A percentile compares a stretch with the other conserved stretches of the same genome.
These are phyloP conservation scores for Lypha dubia DNA, from an alignment of 2,888 invertebrate genomes.

Conservation along the genomic window DNA sequence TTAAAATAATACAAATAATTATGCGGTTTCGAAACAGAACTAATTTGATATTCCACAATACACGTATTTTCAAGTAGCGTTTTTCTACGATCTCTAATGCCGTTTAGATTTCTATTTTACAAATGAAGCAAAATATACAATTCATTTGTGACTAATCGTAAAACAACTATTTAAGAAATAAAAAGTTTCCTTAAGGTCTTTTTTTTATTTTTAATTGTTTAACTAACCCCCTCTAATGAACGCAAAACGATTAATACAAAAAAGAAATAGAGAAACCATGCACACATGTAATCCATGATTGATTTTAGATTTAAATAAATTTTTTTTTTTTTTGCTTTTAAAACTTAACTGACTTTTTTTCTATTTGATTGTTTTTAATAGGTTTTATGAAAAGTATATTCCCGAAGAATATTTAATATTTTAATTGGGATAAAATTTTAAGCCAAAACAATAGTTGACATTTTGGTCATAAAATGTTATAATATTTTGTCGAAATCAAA, in stretches of 20 bases:
- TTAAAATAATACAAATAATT: background rate
- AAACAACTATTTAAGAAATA: conserved; percentile 37
- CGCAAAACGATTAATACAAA: background rate
- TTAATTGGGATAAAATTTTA: too few relatives aligned
- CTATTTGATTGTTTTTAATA: conserved; percentile 2
- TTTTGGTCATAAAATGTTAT: too few relatives aligned
- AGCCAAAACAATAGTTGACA: too few relatives aligned
- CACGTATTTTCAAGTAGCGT: background rate
- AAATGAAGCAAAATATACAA: too few relatives aligned
- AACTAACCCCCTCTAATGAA: background rate
- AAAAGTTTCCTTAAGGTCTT: background rate
- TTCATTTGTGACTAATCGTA: conserved; percentile 29
- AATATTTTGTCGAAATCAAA: too few relatives aligned
- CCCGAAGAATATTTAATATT: background rate
- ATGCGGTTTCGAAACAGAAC: background rate
- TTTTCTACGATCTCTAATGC: background rate
- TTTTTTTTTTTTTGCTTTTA: conserved; percentile 31
- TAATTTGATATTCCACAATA: background rate
- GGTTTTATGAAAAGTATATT: background rate
- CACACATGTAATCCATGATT: conserved; percentile 48
- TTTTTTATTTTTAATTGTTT: too few relatives aligned
- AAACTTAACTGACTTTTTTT: conserved; percentile 15
- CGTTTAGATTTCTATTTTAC: background rate
- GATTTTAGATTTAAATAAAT: conserved; percentile 53
- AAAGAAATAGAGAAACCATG: too few relatives aligned